Conservation (phyloP, 2,113 vertebrate genomes). For the Formicarius rufipectus region DNA sequence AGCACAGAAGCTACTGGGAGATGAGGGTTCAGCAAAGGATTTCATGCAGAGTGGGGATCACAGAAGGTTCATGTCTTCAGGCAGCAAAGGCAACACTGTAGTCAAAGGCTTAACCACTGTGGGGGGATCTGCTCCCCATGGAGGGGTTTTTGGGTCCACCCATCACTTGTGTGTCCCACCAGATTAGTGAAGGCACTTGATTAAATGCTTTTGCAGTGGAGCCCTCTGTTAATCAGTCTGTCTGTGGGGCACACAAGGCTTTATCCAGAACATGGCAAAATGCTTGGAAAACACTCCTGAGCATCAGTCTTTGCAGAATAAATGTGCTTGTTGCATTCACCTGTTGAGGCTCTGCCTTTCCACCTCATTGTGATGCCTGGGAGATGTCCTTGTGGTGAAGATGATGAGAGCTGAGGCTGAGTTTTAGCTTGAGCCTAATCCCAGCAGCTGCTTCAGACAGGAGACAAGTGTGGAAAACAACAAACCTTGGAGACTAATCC, state of each 20-base stretch:
- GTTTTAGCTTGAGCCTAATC: not conserved
- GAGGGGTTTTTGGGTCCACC: not conserved
- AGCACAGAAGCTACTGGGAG: not conserved
- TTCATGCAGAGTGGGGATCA: not conserved
- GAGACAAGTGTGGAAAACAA: not conserved
- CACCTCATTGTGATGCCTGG: not conserved
- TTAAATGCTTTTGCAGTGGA: not conserved
- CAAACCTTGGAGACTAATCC: not conserved
- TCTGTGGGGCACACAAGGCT: not conserved
- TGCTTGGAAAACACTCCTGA: not conserved
- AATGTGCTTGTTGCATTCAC: not conserved
- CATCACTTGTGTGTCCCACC: not conserved
- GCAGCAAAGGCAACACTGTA: not conserved
- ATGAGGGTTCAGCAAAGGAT: not conserved
- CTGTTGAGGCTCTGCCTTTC: not conserved
- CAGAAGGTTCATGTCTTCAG: not conserved
- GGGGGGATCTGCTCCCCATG: not conserved
- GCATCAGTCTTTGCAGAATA: not conserved
- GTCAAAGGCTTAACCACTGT: not conserved
- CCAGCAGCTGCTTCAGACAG: not conserved
- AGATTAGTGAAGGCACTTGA: not conserved
- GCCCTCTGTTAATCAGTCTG: not conserved
- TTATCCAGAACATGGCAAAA: not conserved
- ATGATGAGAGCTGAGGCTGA: not conserved
- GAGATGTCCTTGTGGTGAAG: not conserved